Base-by-base conservation (phyloP, 2,113 vertebrate species). In the Semicossyphus pulcher region DNA sequence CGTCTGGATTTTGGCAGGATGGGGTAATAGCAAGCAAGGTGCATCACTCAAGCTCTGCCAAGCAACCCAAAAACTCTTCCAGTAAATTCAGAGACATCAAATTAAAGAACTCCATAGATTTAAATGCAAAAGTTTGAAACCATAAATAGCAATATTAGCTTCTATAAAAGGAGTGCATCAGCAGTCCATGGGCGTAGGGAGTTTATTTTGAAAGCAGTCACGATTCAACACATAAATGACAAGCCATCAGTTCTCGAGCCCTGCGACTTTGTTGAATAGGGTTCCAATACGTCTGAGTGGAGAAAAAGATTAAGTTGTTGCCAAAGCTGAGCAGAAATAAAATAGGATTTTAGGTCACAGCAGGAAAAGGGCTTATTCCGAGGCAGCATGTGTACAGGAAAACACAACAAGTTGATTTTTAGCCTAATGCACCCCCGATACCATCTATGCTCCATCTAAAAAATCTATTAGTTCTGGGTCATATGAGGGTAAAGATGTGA, bases 391-490 rank as follows among this genome's bases (percentile, higher is more conserved):
- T 71, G 34, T 34, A 56, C 53, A 44, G 54, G 48, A 70, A 75
- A 58, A 78, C 28, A 72, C 63, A 72, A 72, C 63, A 72, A 76
- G 74, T 65, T 54, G 52, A 84, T 79, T 65, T 76, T 63, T 76
- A 62, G 54, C 69, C 44, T 48, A 77, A 59, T 70, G 39, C 37
- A 25, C 37, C 37, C 54, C 15, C 31, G 26, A 72, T 74, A 6
- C 14, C 15, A 72, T 73, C 62, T 63, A n/a, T 78, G 76, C 53
- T 39, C 25, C 39, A 36, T 52, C 53, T 75, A 28, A 31, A 41
- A 76, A 72, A 90, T 42, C 69, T 48, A 81, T 81, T 81, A 68
- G 70, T 78, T 86, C 34, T 54, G 76, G 70, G 78, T 82, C 80
- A 54, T 31, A 4, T 12, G 11, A 69, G 65, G 82, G 68, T 72